These are phyloP conservation scores for Trididemnum clinides DNA, from an alignment of 23 tunicate genomes.

Conservation along the genomic window DNA sequence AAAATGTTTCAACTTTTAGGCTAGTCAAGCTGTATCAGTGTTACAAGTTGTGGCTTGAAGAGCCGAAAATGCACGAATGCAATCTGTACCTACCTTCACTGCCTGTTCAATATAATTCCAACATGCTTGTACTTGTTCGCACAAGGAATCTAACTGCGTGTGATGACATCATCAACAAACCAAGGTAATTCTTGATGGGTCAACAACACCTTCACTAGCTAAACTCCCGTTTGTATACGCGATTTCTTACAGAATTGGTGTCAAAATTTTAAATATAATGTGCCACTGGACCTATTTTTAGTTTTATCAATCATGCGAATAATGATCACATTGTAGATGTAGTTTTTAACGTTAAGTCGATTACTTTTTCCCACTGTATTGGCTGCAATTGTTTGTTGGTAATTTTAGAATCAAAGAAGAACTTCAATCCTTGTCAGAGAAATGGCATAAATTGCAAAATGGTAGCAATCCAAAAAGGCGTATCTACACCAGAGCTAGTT, in stretches of 20 bases:
- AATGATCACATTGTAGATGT: too few relatives aligned
- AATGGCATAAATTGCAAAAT: background rate
- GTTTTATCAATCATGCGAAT: too few relatives aligned
- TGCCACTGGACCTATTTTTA: too few relatives aligned
- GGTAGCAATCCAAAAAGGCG: background rate
- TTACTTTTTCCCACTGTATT: too few relatives aligned
- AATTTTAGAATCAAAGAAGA: constrained; percentile 2
- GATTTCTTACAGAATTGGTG: too few relatives aligned
- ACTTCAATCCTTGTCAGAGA: background rate
- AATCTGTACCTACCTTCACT: constrained; percentile 83
- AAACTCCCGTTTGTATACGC: too few relatives aligned
- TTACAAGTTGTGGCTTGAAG: constrained; percentile 79
- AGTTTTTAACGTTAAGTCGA: too few relatives aligned
- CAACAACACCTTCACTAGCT: too few relatives aligned
- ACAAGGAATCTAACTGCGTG: constrained; percentile 39
- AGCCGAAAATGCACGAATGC: constrained; percentile 75
- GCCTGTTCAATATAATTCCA: constrained; percentile 76
- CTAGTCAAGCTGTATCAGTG: constrained; percentile 51
- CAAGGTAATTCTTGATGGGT: constrained; percentile 4
- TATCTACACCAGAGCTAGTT: background rate
- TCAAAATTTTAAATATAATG: too few relatives aligned
- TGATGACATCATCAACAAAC: constrained; percentile 11
- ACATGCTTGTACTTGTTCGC: constrained; percentile 52
- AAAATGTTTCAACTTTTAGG: too few relatives aligned
- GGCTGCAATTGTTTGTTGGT: too few relatives aligned